Evolutionary conservation across 2,888 invertebrate genomes (phyloP).

Genomic region (Piscicola geometra): DNA sequence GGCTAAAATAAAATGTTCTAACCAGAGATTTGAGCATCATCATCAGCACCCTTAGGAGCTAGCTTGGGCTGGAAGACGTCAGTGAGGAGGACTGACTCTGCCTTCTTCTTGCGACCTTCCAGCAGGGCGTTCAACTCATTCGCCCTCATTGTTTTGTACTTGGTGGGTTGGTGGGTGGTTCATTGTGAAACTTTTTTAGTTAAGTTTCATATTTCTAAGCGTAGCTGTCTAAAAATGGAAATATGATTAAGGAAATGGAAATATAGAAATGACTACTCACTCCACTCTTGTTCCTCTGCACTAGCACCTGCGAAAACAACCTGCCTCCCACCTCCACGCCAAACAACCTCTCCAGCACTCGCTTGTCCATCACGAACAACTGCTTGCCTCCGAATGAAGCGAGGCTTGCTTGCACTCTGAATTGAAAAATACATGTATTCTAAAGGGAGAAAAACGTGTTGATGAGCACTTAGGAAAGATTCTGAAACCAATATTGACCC

Average conservation of each 20-base stretch:
- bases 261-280: background rate
- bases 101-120: conserved; percentile 23
- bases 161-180: no score
- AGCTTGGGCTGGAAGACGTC: background rate
- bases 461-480: background rate
- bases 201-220: no score
- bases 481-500: background rate
- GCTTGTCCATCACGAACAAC: conserved; percentile 31
- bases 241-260: no score
- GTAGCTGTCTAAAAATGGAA: background rate
- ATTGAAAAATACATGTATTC: background rate
- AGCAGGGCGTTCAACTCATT: conserved; percentile 25
- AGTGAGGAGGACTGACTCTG: conserved; percentile 6
- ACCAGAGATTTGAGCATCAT: background rate
- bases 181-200: no score
- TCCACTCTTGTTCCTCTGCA: conserved; percentile 23
- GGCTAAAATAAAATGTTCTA: background rate
- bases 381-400: conserved; percentile 29
- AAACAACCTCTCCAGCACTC: conserved; percentile 19
- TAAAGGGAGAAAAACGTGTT: background rate
- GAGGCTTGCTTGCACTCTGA: conserved; percentile 20
- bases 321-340: conserved; percentile 20
- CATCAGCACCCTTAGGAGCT: background rate
- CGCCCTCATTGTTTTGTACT: conserved; percentile 31
- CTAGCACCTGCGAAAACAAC: conserved; percentile 23